Evolutionary conservation across 2,888 invertebrate species (phyloP).

Genomic region (Trichopria drosophilae): DNA sequence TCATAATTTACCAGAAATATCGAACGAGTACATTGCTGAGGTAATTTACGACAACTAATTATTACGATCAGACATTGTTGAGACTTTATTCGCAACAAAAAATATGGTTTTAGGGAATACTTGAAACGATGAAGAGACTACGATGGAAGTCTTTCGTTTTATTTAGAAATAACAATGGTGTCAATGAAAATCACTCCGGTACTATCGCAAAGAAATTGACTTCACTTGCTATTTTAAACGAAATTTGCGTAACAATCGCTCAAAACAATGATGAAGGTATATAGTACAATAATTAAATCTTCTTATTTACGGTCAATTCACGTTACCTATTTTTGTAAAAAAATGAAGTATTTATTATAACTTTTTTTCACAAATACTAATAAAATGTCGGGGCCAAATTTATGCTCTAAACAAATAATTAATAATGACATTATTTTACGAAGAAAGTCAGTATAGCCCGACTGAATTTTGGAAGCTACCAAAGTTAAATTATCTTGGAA

Average conservation of each 20-base stretch:
- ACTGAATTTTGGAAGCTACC: no score
- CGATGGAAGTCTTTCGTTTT: constrained; percentile 54
- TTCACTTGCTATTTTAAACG: constrained; percentile 44
- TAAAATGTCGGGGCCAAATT: no score
- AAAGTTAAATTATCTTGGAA: no score
- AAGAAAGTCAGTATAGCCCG: no score
- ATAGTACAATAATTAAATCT: neutral
- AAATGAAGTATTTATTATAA: neutral
- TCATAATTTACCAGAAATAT: constrained; percentile 48
- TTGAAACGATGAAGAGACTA: constrained; percentile 46
- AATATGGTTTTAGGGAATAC: constrained; percentile 44
- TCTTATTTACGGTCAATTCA: neutral
- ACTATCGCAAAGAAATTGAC: constrained; percentile 51
- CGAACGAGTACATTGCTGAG: constrained; percentile 48
- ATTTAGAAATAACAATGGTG: constrained; percentile 42
- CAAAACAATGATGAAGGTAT: constrained; percentile 44
- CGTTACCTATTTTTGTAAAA: neutral
- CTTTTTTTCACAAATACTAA: no score
- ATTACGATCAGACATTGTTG: constrained; percentile 4
- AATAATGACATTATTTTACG: no score
- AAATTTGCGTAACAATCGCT: constrained; percentile 46
- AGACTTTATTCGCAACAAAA: no score
- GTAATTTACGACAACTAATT: constrained; percentile 31
- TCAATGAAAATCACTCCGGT: constrained; percentile 47
- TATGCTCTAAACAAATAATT: no score